Evolutionary conservation across 2,888 invertebrate genomes (phyloP), one percentile per base, ranked within the genome.

Genomic region (Branchipolynoe longqiensis): DNA sequence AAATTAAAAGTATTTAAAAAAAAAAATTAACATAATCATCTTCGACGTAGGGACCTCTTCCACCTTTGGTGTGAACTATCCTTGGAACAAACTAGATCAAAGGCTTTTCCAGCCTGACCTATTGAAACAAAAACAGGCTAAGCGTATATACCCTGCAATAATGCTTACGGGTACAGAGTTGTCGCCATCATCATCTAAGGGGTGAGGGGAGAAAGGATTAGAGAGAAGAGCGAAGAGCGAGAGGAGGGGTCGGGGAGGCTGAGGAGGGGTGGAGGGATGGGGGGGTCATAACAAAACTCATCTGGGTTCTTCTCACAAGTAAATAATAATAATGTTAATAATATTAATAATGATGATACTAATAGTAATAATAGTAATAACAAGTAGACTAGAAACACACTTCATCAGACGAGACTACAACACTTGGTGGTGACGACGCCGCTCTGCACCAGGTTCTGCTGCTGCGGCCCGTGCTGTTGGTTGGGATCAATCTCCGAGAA

Each of bases 401-500:
- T 28, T 84, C 54, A 40, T 84, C 74, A 84, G 59, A 84, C 58
- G 14, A 84, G 74, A 58, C 84, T 84, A 74, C 84, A 84, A 41
- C 84, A 84, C 54, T 84, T 84, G 31, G 84, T 84, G 54, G 69
- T 84, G 22, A 84, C 84, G 22, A 83, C 83, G 8, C 59, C 83
- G n/a, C 59, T 83, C 41, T 83, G 59, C 38, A 40, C 62, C 18
- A 62, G 28, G 25, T 36, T 36, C n/a, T 4, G 56, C 40, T 62
- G 38, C 3, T 18, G 22, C 28, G 36, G 62, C 0, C 38, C 18
- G 28, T 40, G 62, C 28, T 62, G 62, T 25, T 58, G 2, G 38
- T 73, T 73, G 25, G 54, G 48, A 54, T 78, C 41, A 18, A 78
- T 18, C 48, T 78, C 78, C 4, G 78, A 78, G 54, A 78, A 78